Evolutionary conservation across 2,113 vertebrate species (phyloP), one percentile per base, ranked within the genome.

Genomic region (Leptobrachium leishanense): DNA sequence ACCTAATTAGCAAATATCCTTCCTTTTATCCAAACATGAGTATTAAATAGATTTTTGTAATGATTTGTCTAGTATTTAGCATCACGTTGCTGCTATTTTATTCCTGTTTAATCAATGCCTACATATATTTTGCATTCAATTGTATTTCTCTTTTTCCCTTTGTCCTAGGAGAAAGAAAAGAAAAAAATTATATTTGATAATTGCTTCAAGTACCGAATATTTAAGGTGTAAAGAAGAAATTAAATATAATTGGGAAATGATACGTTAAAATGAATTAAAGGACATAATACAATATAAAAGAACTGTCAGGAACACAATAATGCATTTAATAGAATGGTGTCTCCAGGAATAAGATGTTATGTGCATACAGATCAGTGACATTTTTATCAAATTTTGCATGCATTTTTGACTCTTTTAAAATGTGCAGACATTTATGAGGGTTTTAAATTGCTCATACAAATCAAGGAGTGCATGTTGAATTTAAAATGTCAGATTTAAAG

Each of bases 361-460:
- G 67, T 53, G 63, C 50, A 81, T 81, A 74, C 71, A 74, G 72
- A 81, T 68, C 72, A 81, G 41, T 81, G 71, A 81, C 64, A 81
- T 81, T 74, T 81, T 81, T 68, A 74, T 73, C 64, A 81, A 68
- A 81, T 81, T 81, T 81, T 81, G 72, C 71, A 81, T 81, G 78
- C 71, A 46, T 74, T 81, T 81, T 81, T 74, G 71, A 74, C 31
- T 68, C 72, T 74, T 81, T 81, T 81, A 80, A 73, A 80, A 72
- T 73, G 69, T 70, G 69, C 70, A 74, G 70, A 64, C 77, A 74
- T 80, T 80, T 80, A 80, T 62, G 64, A 80, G 77, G 65, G 31
- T 46, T 74, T 68, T 74, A 81, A 81, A 81, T 81, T 81, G 72
- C 71, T 53, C 71, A 64, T 74, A 81, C 78, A 81, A 81, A 81